Evolutionary conservation across 2,888 invertebrate genomes (phyloP), one percentile per base, ranked within the genome.

Genomic region (Hirtodrosophila confusa): DNA sequence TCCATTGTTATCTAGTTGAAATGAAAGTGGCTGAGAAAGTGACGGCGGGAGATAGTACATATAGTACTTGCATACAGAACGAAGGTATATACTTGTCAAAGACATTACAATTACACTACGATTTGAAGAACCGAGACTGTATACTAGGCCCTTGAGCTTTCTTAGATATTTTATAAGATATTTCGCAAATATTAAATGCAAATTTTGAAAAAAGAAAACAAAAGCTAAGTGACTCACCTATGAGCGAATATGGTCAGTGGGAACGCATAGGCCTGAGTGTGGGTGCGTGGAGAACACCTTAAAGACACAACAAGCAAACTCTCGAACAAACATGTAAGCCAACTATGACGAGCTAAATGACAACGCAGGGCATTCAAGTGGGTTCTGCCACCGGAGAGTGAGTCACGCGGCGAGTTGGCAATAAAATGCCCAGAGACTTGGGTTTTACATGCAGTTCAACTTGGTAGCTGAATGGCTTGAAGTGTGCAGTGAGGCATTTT

Each of bases 211-310:
- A 17, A 17, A 17, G 48, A 55, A 24, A 27, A 48, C 31, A 44
- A 49, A 31, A 36, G 17, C 17, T 27, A 43, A 47, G 27, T 67
- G 63, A 63, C 35, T 74, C 54, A 73, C 35, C 40, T 41, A 44
- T 47, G 54, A 54, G 57, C 85, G 85, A 78, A 79, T 78, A 78
- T 84, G 79, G 78, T 66, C 86, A 78, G 60, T 84, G 65, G 63
- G 49, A 41, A 60, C 29, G 60, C 29, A 61, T 43, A 44, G 84
- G 67, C 57, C 31, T 33, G 41, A 48, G 80, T 69, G 87, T 76
- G 71, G 67, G 84, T 60, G 86, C 57, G 27, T 71, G 55, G 49
- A 54, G 55, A 57, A 65, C 60, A 65, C 54, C 75, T 65, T 62
- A 49, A 67, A 65, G 57, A 63, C 75, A 33, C 45, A 61, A 50